phyloP scores from a whole-genome alignment of 2,113 vertebrate genomes.

The Phycodurus eques region DNA sequence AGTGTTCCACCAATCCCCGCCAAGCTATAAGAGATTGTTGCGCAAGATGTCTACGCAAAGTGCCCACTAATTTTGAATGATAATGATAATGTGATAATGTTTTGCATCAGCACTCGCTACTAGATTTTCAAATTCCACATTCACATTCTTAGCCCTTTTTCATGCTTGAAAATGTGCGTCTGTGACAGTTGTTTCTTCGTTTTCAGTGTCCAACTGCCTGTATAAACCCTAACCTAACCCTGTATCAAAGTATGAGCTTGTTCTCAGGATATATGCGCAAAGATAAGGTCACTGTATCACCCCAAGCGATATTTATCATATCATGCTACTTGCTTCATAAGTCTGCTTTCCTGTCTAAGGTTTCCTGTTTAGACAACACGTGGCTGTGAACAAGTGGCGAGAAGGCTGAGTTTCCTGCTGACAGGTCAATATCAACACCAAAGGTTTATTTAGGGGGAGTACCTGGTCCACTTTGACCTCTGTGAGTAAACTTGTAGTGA shows the following conservation, averaged over 20 bases:
- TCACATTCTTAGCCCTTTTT: not conserved
- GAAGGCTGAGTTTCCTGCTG: constrained; percentile 73
- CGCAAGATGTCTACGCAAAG: not conserved
- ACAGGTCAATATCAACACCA: constrained; percentile 51
- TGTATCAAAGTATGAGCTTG: not conserved
- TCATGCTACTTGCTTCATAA: constrained; percentile 39
- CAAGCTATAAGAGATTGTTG: not conserved
- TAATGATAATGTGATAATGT: not conserved
- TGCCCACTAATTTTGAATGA: not conserved
- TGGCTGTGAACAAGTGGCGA: constrained; percentile 27
- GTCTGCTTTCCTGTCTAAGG: constrained; percentile 55
- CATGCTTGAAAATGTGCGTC: not conserved
- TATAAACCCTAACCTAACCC: no score
- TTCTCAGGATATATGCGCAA: not conserved
- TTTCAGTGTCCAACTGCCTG: not conserved
- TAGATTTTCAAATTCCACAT: not conserved
- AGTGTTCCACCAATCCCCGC: not conserved
- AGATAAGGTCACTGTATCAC: constrained; percentile 5
- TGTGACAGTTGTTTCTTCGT: not conserved
- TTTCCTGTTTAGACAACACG: constrained; percentile 60
- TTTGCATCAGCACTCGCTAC: not conserved
- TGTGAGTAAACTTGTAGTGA: constrained; percentile 78
- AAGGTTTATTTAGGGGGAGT: constrained; percentile 50
- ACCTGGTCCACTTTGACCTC: constrained; percentile 88
- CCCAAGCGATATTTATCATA: constrained; percentile 10